Conservation (phyloP, 2,888 invertebrate genomes). For the Diarsia mendica region DNA sequence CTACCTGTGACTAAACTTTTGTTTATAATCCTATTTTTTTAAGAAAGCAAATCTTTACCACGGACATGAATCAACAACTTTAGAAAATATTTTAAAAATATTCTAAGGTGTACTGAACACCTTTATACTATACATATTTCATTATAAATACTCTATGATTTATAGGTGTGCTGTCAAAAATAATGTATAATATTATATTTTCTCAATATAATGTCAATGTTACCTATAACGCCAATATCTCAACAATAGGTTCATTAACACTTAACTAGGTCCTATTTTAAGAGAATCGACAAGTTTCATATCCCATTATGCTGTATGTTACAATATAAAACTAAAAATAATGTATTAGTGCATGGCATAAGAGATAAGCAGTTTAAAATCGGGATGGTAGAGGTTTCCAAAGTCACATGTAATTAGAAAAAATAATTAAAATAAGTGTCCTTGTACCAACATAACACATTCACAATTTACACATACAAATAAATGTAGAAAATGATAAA, state of each 20-base stretch:
- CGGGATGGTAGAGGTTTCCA: constrained; percentile 82
- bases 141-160: constrained; percentile 73
- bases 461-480: constrained; percentile 74
- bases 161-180: constrained; percentile 76
- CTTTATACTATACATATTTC: constrained; percentile 76
- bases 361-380: constrained; percentile 74
- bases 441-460: constrained; percentile 72
- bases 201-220: constrained; percentile 69
- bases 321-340: constrained; percentile 74
- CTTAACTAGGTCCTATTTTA: constrained; percentile 77
- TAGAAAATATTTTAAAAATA: constrained; percentile 85
- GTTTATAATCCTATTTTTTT: constrained; percentile 80
- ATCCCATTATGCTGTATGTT: constrained; percentile 77
- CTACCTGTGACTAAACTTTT: constrained; percentile 84
- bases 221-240: constrained; percentile 74
- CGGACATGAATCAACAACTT: constrained; percentile 83
- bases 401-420: constrained; percentile 77
- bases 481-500: constrained; percentile 77
- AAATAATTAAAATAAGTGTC: constrained; percentile 67
- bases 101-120: constrained; percentile 73
- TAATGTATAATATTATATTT: constrained; percentile 75
- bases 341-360: constrained; percentile 69
- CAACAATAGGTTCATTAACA: constrained; percentile 78
- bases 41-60: constrained; percentile 81
- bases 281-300: constrained; percentile 71